Percentiles rank a stretch among this genome's conserved stretches.
phyloP scores from a whole-genome alignment of 2,113 vertebrate species.

The Petrocephalus microphthalmus region DNA sequence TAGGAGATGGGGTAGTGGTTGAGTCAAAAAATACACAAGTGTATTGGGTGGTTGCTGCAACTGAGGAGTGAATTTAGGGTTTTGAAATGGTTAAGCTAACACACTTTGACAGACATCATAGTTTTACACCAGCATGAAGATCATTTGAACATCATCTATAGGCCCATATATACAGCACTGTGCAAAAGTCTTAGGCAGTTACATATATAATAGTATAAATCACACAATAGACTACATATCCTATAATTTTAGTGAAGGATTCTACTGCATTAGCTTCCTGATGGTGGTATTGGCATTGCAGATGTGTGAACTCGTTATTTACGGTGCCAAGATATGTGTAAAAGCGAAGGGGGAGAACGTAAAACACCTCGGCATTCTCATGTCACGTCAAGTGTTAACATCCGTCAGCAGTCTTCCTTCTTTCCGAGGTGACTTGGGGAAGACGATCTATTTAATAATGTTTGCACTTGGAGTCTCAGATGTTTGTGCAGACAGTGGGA shows the following conservation, averaged over 20 bases:
- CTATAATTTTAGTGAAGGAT: background rate
- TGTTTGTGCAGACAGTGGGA: background rate
- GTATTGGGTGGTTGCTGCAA: background rate
- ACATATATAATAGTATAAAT: background rate
- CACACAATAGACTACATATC: background rate
- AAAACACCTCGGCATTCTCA: background rate
- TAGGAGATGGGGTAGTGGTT: background rate
- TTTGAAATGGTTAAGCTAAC: background rate
- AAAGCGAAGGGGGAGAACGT: background rate
- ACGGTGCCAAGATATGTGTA: background rate
- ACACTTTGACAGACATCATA: background rate
- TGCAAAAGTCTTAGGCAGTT: background rate
- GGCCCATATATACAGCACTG: background rate
- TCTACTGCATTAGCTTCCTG: background rate
- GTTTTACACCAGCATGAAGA: background rate
- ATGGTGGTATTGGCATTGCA: background rate
- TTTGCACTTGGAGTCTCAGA: slow-evolving; percentile 3
- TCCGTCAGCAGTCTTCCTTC: background rate
- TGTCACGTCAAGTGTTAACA: background rate
- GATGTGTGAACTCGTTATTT: background rate
- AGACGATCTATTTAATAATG: background rate
- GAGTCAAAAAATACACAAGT: background rate
- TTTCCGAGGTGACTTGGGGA: background rate
- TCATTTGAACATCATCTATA: background rate
- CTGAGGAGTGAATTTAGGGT: background rate